Base-by-base conservation (phyloP, 2,888 invertebrate species). In the Meloe dianella region DNA sequence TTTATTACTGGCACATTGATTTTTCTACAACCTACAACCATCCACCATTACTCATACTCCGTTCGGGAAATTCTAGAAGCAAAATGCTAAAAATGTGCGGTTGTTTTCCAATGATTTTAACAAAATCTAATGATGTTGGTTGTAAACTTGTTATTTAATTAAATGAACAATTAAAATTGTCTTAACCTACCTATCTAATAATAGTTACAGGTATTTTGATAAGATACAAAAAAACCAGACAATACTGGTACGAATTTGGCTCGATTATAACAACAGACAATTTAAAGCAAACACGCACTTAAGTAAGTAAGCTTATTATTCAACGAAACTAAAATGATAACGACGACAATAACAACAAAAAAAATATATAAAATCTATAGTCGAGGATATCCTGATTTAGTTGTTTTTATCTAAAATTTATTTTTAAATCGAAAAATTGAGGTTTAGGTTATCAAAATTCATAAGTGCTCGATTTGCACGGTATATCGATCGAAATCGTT, bases 1-100 rank as follows among this genome's bases (percentile, higher is more conserved):
- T 77, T 75, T 78, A 78, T 78, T 75, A 71, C 77, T 75, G 65
- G 76, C 73, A 56, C 51, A 79, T 79, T 78, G 78, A 79, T 79
- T 79, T 79, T 77, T 68, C 24, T 51, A 32, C 32, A 29, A 29
- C 29, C 6, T 32, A 38, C 51, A 22, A 51, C 22, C 9, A 22
- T n/a, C 17, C 41, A 47, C 17, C 41, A 47, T 47, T 17, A 38
- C n/a, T 1, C 38, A 32, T 32, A 32, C 38, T n/a, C 6, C 38
- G 12, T 32, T 32, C 38, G 51, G 51, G 4, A 22, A 22, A 22
- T 9, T 51, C 51, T n/a, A n/a, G n/a, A n/a, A n/a, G n/a, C n/a
- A n/a, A n/a, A n/a, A n/a, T n/a, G n/a, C n/a, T n/a, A n/a, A n/a
- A n/a, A n/a, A n/a, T n/a, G n/a, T n/a, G n/a, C 47, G 17, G 17